Percentiles rank a stretch among this genome's conserved stretches.
phyloP scores from a whole-genome alignment of 1,140 invertebrate genomes.

The Aradophagus sp. region DNA sequence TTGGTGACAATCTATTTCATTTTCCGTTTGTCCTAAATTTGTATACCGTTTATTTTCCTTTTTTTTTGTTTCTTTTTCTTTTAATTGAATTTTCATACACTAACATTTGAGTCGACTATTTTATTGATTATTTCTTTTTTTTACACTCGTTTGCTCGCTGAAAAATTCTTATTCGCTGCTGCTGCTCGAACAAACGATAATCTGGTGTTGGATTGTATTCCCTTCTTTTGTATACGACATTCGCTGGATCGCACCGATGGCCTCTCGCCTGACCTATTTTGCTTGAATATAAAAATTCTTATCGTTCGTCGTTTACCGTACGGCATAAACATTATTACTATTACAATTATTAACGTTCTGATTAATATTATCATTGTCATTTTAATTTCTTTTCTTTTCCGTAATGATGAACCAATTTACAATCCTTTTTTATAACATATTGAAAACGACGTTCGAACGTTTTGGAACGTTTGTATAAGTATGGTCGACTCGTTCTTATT shows the following conservation, averaged over 20 bases:
- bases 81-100: slow-evolving; percentile 17
- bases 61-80: slow-evolving; percentile 7
- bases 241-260: slow-evolving; percentile 55
- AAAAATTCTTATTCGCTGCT: slow-evolving; percentile 46
- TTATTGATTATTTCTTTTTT: slow-evolving; percentile 17
- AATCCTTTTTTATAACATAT: slow-evolving; percentile 18
- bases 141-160: slow-evolving; percentile 42
- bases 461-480: slow-evolving; percentile 44
- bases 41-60: slow-evolving; percentile 2
- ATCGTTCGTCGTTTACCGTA: slow-evolving; percentile 50
- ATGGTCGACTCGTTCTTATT: slow-evolving; percentile 44
- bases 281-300: slow-evolving; percentile 48
- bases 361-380: slow-evolving; percentile 13
- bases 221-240: slow-evolving; percentile 42
- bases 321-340: slow-evolving; percentile 7
- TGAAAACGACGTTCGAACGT: slow-evolving; percentile 31
- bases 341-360: slow-evolving; percentile 1
- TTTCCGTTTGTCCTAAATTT: slow-evolving; percentile 4
- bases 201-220: slow-evolving; percentile 63
- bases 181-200: slow-evolving; percentile 54
- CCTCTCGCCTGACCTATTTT: slow-evolving; percentile 54
- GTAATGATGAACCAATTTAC: too few relatives aligned
- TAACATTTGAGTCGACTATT: slow-evolving; percentile 23
- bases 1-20: slow-evolving; percentile 10
- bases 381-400: slow-evolving; percentile 11